Conservation (phyloP, 2,888 invertebrate species). For the Cryptus viduatorius region DNA sequence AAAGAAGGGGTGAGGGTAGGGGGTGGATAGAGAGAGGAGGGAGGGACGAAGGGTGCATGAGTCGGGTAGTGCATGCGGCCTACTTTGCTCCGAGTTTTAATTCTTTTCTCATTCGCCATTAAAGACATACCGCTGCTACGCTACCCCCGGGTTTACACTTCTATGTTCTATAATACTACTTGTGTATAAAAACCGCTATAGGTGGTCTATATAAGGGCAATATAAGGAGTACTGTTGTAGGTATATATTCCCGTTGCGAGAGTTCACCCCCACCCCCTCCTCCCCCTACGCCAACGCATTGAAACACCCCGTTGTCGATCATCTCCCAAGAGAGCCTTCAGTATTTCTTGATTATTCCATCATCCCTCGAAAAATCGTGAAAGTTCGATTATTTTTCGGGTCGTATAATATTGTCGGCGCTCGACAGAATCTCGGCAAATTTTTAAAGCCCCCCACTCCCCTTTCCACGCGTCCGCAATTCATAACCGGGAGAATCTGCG, state of each 20-base stretch:
- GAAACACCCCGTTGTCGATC: conserved; percentile 4
- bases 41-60: conserved; percentile 5
- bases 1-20: conserved; percentile 43
- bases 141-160: conserved; percentile 6
- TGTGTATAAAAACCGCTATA: neutral
- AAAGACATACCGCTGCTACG: conserved; percentile 35
- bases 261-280: neutral
- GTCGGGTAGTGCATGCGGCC: conserved; percentile 41
- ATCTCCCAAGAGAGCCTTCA: neutral
- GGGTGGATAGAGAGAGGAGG: neutral
- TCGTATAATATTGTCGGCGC: neutral
- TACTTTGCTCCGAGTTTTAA: conserved; percentile 55
- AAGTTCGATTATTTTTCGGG: conserved; percentile 7
- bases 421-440: conserved; percentile 5
- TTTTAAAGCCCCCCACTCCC: neutral
- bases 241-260: neutral
- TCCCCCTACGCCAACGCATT: neutral
- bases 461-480: neutral
- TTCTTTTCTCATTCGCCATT: conserved; percentile 51
- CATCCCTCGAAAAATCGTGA: neutral
- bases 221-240: neutral
- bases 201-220: neutral
- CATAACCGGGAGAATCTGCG: neutral
- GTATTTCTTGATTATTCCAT: neutral
- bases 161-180: conserved; percentile 24